Conservation (phyloP, 2,888 invertebrate genomes). For the Drosophila kokeensis region DNA sequence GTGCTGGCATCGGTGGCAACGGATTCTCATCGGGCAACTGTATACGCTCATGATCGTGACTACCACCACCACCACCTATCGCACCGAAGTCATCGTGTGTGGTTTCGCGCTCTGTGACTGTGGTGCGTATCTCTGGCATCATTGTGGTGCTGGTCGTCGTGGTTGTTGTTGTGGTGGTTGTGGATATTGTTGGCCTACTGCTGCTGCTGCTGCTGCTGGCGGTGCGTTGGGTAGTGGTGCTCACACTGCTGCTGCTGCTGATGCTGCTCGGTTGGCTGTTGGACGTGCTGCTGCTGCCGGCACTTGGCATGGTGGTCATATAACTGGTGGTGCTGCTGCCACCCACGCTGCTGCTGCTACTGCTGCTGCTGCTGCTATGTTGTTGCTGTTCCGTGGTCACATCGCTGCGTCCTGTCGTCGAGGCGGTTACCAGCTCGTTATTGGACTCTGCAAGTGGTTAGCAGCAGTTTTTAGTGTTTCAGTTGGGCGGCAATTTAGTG, state of each 20-base stretch:
- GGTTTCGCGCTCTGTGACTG: conserved; percentile 82
- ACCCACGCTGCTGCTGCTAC: conserved; percentile 44
- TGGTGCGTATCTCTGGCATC: conserved; percentile 79
- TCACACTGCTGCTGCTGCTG: conserved; percentile 44
- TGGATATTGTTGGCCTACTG: conserved; percentile 56
- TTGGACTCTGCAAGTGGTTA: conserved; percentile 78
- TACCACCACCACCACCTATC: conserved; percentile 44
- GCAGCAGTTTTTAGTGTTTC: conserved; percentile 56
- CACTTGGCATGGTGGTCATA: conserved; percentile 67
- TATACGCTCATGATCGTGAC: conserved; percentile 72
- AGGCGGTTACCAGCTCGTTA: conserved; percentile 73
- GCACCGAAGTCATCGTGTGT: conserved; percentile 80
- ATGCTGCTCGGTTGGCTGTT: conserved; percentile 53
- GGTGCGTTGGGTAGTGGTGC: conserved; percentile 61
- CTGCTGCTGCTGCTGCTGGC: conserved; percentile 61
- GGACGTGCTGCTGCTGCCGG: conserved; percentile 57
- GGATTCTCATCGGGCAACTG: conserved; percentile 76
- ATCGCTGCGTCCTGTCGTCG: conserved; percentile 78
- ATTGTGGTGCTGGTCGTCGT: conserved; percentile 77
- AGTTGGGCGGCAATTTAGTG: conserved; percentile 18
- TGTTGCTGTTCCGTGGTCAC: conserved; percentile 86
- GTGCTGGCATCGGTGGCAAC: conserved; percentile 70
- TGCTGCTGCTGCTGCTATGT: conserved; percentile 79
- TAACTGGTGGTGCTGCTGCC: conserved; percentile 71
- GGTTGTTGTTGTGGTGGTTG: conserved; percentile 75